Evolutionary conservation across 2,113 vertebrate species (phyloP).

Genomic region (Brachyhypopomus gauderio): DNA sequence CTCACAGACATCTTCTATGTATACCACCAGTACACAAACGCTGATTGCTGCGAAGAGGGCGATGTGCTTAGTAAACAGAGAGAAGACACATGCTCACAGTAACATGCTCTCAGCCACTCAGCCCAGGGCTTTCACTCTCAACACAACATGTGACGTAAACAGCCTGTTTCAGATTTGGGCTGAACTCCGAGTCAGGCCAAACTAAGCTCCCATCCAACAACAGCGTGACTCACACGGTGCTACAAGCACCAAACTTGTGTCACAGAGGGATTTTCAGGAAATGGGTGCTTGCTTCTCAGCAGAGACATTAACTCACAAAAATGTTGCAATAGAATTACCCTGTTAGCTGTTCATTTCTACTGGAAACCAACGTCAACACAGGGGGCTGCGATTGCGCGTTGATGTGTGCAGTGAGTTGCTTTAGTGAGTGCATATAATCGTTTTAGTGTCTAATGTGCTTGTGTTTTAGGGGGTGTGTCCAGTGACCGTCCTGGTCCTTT

Average conservation of each 20-base stretch:
- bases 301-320: neutral
- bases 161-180: constrained; percentile 39
- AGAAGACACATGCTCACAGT: neutral
- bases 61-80: neutral
- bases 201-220: neutral
- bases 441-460: neutral
- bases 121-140: neutral
- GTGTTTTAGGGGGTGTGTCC: neutral
- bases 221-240: neutral
- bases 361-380: neutral
- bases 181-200: constrained; percentile 15
- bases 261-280: neutral
- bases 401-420: neutral
- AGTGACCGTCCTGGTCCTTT: no score
- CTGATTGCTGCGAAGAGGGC: neutral
- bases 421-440: neutral
- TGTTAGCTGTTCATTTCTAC: neutral
- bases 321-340: neutral
- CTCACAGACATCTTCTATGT: neutral
- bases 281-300: neutral
- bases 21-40: neutral
- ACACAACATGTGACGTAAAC: neutral
- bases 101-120: neutral
- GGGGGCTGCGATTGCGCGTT: neutral
- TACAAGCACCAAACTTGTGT: neutral